Base-by-base conservation (phyloP, 2,797 vertebrate genomes). In the Poecile montanus region DNA sequence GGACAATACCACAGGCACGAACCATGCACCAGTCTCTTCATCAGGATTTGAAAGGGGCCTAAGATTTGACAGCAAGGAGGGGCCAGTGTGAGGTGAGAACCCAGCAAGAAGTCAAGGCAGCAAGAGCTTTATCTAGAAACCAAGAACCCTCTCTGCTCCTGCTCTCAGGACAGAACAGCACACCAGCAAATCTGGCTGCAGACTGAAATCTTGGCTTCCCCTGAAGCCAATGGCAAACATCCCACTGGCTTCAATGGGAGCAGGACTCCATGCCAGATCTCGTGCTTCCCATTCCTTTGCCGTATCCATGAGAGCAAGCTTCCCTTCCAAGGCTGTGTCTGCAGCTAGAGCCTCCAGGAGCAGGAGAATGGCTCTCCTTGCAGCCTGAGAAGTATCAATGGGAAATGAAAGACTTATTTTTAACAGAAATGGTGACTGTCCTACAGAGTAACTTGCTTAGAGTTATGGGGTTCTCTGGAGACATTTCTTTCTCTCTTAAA, bases 271-370 rank as follows among this genome's bases (percentile, higher is more conserved):
- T 27, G 93, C 96, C 95, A 96, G 92, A 95, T 95, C 94, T 95
- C 92, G 54, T 97, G 96, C 95, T 97, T 95, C 95, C 96, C 96
- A 95, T 97, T 96, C 95, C 89, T 97, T 61, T 42, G 44, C 91
- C 0, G 36, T 60, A 96, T 92, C 94, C 91, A 91, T 93, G 92
- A 96, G 89, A 94, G 87, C 94, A 84, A 88, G 44, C 72, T 94
- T 94, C 82, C 91, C 87, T 95, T 95, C 94, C 95, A 95, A 75
- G 91, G 92, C 95, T 91, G 84, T 92, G 91, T 94, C 95, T 95
- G 93, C 78, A 95, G 85, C 84, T 89, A 47, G 38, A 77, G 88
- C 92, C 92, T 94, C 86, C 91, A 95, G 95, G 45, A 95, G 61
- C 86, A 92, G 57, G 32, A 89, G 72, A 68, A 75, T 20, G 61